phyloP scores from a whole-genome alignment of 1,140 invertebrate genomes.

The Druon quercuslanigerum region DNA sequence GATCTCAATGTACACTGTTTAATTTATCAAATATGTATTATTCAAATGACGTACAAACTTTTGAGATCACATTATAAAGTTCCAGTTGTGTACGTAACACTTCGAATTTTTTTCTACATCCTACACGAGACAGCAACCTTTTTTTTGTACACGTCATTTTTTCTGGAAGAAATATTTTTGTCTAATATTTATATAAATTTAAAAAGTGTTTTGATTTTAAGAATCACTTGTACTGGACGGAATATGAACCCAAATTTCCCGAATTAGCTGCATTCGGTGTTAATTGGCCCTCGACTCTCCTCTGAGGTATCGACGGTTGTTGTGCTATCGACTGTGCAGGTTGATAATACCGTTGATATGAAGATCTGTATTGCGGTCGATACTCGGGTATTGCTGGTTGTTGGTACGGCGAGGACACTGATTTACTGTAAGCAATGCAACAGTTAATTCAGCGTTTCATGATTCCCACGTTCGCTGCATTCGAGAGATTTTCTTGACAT shows the following conservation, averaged over 20 bases:
- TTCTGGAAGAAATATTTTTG: too few relatives aligned
- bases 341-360: constrained; percentile 52
- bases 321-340: constrained; percentile 46
- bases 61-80: too few relatives aligned
- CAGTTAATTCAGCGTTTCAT: constrained; percentile 55
- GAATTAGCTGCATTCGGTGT: constrained; percentile 80
- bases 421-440: constrained; percentile 58
- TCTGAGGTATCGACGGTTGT: constrained; percentile 60
- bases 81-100: too few relatives aligned
- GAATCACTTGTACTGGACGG: constrained; percentile 78
- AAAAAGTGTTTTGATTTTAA: too few relatives aligned
- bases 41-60: too few relatives aligned
- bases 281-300: constrained; percentile 76
- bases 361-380: constrained; percentile 63
- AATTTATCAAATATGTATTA: too few relatives aligned
- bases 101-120: too few relatives aligned
- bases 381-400: constrained; percentile 66
- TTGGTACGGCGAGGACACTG: constrained; percentile 63
- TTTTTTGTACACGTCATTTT: too few relatives aligned
- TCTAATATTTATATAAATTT: too few relatives aligned
- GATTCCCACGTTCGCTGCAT: constrained; percentile 58
- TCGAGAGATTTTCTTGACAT: constrained; percentile 70
- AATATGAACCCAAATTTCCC: constrained; percentile 79
- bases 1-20: too few relatives aligned
- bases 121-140: too few relatives aligned